Conservation (phyloP, 2,888 invertebrate genomes). For the Agapostemon virescens region DNA sequence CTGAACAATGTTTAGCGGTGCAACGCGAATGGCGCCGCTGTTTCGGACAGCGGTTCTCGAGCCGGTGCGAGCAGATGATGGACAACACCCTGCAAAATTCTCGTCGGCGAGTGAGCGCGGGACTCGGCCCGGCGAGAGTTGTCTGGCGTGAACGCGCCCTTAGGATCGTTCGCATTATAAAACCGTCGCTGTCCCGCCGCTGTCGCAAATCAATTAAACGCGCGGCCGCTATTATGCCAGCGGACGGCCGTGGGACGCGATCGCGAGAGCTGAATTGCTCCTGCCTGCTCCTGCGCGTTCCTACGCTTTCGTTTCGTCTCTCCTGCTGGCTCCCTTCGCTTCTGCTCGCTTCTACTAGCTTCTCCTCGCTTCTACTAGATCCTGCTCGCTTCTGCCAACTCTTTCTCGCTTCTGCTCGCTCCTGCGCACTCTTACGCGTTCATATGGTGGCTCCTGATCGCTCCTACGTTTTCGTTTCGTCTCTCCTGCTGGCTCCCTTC, state of each 20-base stretch:
- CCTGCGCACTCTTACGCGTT: no score
- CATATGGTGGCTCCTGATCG: no score
- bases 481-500: no score
- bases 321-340: no score
- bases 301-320: background rate
- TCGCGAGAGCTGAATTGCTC: slow-evolving; percentile 23
- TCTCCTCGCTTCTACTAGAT: no score
- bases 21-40: background rate
- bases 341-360: no score
- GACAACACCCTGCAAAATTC: background rate
- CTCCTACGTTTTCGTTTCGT: no score
- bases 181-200: slow-evolving; percentile 19
- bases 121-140: background rate
- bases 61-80: background rate
- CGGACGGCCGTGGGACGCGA: slow-evolving; percentile 16
- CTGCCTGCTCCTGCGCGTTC: no score
- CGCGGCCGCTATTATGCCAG: slow-evolving; percentile 12
- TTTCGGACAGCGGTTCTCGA: slow-evolving; percentile 9
- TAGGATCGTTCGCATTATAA: slow-evolving; percentile 22
- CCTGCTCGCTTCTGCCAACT: no score
- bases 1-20: background rate
- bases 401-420: no score
- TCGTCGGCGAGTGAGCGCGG: background rate
- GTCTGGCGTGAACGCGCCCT: background rate
- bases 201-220: slow-evolving; percentile 47